A percentile compares a stretch with the other conserved stretches of the same genome.
phyloP scores from a whole-genome alignment of 2,888 invertebrate genomes.

The Tholera decimalis region DNA sequence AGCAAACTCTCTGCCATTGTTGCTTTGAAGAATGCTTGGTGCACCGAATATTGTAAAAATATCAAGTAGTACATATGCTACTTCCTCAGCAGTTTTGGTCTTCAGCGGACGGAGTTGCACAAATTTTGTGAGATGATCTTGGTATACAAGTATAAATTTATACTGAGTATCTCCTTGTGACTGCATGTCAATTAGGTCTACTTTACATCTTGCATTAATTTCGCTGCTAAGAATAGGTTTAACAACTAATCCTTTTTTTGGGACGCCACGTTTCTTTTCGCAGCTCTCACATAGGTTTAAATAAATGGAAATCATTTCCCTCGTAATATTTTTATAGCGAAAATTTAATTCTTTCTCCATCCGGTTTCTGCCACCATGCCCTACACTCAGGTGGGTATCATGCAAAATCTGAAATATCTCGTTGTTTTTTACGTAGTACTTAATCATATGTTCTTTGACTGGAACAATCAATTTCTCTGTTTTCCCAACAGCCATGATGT shows the following conservation, averaged over 20 bases:
- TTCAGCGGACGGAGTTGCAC: conserved; percentile 71
- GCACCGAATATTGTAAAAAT: conserved; percentile 77
- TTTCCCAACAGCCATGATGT: conserved; percentile 45
- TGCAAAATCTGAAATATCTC: conserved; percentile 25
- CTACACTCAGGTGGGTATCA: conserved; percentile 6
- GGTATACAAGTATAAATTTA: conserved; percentile 22
- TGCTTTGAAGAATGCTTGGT: conserved; percentile 72
- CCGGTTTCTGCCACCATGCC: conserved; percentile 19
- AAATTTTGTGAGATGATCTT: conserved; percentile 72
- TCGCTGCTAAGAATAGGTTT: conserved; percentile 9
- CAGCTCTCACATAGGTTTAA: conserved; percentile 5
- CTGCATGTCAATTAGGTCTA: conserved; percentile 22
- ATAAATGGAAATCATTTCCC: conserved; percentile 11
- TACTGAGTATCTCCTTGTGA: conserved; percentile 6
- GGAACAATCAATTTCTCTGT: conserved; percentile 55
- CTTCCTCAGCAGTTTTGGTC: conserved; percentile 72
- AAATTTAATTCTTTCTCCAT: conserved; percentile 20
- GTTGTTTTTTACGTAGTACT: conserved; percentile 18
- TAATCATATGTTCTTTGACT: conserved; percentile 26
- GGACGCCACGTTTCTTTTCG: not conserved
- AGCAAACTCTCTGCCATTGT: conserved; percentile 72
- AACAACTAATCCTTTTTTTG: conserved; percentile 4
- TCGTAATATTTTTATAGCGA: conserved; percentile 18
- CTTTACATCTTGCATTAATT: conserved; percentile 18
- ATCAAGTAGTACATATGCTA: conserved; percentile 72